These are phyloP conservation scores for Papilio polyxenes DNA, from an alignment of 1,140 invertebrate species.

Conservation along the genomic window DNA sequence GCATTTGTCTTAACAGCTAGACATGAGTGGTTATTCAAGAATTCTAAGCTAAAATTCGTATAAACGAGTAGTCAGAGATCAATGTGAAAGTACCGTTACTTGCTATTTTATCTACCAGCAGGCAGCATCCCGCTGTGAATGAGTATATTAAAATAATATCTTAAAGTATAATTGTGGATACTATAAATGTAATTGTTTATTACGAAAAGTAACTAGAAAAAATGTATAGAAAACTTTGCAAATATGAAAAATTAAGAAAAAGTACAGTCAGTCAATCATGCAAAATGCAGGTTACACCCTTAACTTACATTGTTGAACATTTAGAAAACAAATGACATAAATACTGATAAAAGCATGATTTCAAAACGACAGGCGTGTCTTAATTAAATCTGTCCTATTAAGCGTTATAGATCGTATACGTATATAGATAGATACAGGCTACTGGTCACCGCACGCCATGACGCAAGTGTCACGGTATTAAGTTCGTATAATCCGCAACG, in stretches of 20 bases:
- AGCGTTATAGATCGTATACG: not conserved
- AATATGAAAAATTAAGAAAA: not conserved
- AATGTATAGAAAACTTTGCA: not conserved
- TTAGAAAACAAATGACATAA: not conserved
- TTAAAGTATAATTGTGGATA: not conserved
- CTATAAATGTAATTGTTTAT: not conserved
- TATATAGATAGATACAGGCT: constrained; percentile 26
- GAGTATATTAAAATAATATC: not conserved
- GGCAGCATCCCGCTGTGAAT: not conserved
- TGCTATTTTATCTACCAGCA: not conserved
- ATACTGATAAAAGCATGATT: not conserved
- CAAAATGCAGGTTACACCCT: not conserved
- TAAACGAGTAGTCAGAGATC: not conserved
- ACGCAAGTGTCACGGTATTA: constrained; percentile 59
- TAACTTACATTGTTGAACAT: not conserved
- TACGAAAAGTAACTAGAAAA: no score
- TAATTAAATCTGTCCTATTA: not conserved
- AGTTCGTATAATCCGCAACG: constrained; percentile 60
- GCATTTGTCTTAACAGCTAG: not conserved
- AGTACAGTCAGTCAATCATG: not conserved
- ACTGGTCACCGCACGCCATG: constrained; percentile 40
- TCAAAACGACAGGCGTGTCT: not conserved
- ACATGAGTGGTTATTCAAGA: not conserved
- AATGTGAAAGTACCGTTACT: not conserved
- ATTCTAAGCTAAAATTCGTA: not conserved